phyloP scores from a whole-genome alignment of 2,797 vertebrate species.

The Coccyzus lansbergi region DNA sequence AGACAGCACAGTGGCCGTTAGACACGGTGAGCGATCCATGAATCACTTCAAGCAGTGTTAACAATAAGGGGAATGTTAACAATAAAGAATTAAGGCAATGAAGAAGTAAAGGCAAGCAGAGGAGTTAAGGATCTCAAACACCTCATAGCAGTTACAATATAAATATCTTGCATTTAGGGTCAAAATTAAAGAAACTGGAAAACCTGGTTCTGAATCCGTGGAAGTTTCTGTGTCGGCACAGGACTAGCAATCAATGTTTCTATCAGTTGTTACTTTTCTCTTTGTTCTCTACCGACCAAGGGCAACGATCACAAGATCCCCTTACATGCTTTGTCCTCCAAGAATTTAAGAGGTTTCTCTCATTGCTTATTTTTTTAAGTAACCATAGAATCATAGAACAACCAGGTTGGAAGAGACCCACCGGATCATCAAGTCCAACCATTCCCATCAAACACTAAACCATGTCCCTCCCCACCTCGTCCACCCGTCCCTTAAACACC shows the following conservation, averaged over 20 bases:
- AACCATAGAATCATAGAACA: no score
- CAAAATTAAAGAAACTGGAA: neutral
- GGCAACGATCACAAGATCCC: neutral
- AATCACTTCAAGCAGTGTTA: neutral
- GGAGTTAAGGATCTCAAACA: neutral
- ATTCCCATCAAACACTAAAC: no score
- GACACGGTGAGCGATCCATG: fast-evolving
- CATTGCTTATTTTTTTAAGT: fast-evolving
- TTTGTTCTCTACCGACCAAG: neutral
- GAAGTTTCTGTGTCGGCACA: neutral
- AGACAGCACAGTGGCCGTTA: neutral
- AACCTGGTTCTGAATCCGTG: neutral
- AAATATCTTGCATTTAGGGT: fast-evolving
- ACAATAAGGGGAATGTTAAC: no score
- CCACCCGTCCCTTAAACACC: no score
- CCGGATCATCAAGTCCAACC: no score
- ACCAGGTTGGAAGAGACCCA: no score
- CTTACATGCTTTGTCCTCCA: fast-evolving
- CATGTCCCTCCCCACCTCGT: no score
- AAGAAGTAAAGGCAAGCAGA: neutral
- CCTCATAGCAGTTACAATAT: neutral
- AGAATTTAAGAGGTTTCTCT: neutral
- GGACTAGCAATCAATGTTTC: neutral
- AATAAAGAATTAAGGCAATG: neutral
- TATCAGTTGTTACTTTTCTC: neutral